phyloP scores from a whole-genome alignment of 2,797 vertebrate species.

The Peromyscus nudipes region DNA sequence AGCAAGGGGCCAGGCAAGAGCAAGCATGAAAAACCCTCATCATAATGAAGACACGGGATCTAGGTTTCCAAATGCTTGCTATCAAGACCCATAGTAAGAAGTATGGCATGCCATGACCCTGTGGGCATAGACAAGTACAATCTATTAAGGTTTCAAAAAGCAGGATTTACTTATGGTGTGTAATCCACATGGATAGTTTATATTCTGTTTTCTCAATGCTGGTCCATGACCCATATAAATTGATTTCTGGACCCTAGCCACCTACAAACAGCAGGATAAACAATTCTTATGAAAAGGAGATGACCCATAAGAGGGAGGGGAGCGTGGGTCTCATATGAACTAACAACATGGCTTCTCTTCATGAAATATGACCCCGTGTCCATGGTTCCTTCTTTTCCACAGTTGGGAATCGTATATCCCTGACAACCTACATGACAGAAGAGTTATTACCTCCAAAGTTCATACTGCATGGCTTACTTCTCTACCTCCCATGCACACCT shows the following conservation, averaged over 20 bases:
- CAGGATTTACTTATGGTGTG: background rate
- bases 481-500: background rate
- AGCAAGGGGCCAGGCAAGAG: background rate
- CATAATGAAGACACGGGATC: background rate
- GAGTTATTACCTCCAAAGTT: background rate
- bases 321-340: background rate
- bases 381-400: background rate
- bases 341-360: background rate
- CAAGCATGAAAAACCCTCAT: background rate
- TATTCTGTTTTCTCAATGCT: background rate
- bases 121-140: background rate
- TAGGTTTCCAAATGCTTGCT: background rate
- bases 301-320: background rate
- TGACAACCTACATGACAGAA: background rate
- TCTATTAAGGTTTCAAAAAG: background rate
- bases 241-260: background rate
- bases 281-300: background rate
- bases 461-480: background rate
- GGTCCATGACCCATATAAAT: constrained; percentile 13
- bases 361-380: background rate
- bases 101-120: background rate
- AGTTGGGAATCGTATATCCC: background rate
- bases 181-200: constrained; percentile 17
- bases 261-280: background rate
- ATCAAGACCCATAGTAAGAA: background rate